Evolutionary conservation across 2,888 invertebrate genomes (phyloP).

Genomic region (Heterodera filipjevi): DNA sequence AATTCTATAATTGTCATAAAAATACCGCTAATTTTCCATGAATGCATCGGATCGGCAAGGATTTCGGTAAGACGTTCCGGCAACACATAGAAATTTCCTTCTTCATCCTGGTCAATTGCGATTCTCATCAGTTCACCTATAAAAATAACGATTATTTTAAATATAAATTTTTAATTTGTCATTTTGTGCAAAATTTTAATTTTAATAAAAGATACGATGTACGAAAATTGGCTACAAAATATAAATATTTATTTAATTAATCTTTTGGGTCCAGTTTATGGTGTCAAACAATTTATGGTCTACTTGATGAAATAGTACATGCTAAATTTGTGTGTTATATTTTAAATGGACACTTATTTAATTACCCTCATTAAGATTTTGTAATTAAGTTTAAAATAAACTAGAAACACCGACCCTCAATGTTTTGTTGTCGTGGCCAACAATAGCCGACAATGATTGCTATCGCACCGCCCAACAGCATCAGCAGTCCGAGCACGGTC

Average conservation of each 20-base stretch:
- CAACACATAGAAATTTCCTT: slow-evolving; percentile 60
- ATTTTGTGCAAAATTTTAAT: no score
- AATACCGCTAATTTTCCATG: slow-evolving; percentile 58
- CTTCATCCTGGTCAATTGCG: slow-evolving; percentile 54
- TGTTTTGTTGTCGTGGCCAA: slow-evolving; percentile 53
- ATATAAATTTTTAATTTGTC: slow-evolving; percentile 7
- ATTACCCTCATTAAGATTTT: no score
- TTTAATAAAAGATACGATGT: no score
- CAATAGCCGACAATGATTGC: slow-evolving; percentile 63
- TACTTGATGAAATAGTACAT: no score
- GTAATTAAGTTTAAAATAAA: no score
- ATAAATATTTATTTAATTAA: no score
- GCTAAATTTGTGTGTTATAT: no score
- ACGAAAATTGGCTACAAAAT: no score
- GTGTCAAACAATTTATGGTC: no score
- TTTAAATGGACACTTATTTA: no score
- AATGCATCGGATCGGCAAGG: slow-evolving; percentile 59
- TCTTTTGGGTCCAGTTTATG: no score
- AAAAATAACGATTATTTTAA: slow-evolving; percentile 2
- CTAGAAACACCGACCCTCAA: neutral
- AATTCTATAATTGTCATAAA: slow-evolving; percentile 10
- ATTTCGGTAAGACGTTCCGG: slow-evolving; percentile 55
- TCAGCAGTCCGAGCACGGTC: slow-evolving; percentile 58
- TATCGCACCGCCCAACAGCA: slow-evolving; percentile 58
- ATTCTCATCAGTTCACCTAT: slow-evolving; percentile 42